These are phyloP conservation scores for Hippopotamus amphibius DNA, from an alignment of 2,113 vertebrate species.

Conservation along the genomic window DNA sequence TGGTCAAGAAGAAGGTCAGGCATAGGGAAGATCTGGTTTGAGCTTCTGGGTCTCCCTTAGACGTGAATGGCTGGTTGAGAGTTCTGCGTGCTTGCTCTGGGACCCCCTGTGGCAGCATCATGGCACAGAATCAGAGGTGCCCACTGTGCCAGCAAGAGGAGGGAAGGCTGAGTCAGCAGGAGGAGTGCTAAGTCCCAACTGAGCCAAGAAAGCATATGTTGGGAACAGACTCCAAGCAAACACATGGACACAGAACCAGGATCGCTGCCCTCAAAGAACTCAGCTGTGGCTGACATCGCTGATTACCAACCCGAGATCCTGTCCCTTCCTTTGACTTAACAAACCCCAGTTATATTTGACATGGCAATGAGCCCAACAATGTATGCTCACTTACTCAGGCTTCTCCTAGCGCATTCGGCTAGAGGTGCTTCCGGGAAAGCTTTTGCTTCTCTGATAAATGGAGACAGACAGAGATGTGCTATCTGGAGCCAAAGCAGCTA, in stretches of 20 bases:
- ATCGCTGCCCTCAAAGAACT: not conserved
- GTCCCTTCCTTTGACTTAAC: not conserved
- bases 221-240: not conserved
- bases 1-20: not conserved
- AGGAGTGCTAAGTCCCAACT: not conserved
- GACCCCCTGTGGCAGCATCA: not conserved
- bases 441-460: not conserved
- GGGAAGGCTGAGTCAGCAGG: constrained; percentile 12
- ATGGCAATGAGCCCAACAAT: not conserved
- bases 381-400: not conserved
- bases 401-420: not conserved
- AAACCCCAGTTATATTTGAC: not conserved
- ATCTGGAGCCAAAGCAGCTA: not conserved
- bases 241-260: not conserved
- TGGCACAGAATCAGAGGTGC: not conserved
- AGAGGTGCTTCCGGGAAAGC: not conserved
- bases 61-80: not conserved
- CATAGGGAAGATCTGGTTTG: not conserved
- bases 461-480: not conserved
- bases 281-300: not conserved
- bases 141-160: not conserved
- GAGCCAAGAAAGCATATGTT: not conserved
- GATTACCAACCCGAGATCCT: not conserved
- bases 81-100: not conserved
- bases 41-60: not conserved